Evolutionary conservation across 2,888 invertebrate species (phyloP).

Genomic region (Punctoribates punctum): DNA sequence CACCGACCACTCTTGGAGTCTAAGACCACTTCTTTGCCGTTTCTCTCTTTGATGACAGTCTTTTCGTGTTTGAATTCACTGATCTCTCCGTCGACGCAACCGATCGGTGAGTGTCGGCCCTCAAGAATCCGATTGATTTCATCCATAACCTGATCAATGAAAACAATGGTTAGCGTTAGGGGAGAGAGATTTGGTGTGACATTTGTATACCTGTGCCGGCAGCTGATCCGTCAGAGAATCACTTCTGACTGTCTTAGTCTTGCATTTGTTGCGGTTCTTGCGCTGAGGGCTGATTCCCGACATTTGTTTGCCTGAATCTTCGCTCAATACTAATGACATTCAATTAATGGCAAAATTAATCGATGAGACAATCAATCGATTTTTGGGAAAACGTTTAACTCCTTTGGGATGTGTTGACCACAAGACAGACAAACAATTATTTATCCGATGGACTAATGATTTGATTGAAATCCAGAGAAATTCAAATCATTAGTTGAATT

Average conservation of each 20-base stretch:
- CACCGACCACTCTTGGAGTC: constrained; percentile 3
- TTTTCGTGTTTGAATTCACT: constrained; percentile 23
- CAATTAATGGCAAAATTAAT: constrained; percentile 1
- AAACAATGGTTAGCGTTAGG: background rate
- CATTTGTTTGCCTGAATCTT: constrained; percentile 19
- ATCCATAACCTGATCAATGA: constrained; percentile 10
- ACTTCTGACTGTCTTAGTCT: background rate
- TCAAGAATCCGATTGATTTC: constrained; percentile 29
- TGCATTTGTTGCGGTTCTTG: constrained; percentile 26
- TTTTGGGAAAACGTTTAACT: background rate
- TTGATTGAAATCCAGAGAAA: background rate
- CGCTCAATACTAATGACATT: constrained; percentile 26
- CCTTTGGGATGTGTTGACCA: background rate
- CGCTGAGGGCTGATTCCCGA: constrained; percentile 34
- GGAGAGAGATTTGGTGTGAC: background rate
- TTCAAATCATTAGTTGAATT: background rate
- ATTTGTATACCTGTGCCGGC: constrained; percentile 9
- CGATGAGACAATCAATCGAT: constrained; percentile 21
- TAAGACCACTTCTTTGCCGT: constrained; percentile 15
- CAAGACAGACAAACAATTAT: background rate
- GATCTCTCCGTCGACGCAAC: background rate
- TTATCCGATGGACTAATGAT: background rate
- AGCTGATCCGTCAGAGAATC: constrained; percentile 7
- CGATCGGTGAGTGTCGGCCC: constrained; percentile 27
- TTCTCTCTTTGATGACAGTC: background rate